phyloP scores from a whole-genome alignment of 2,113 vertebrate species.

The Neolamprologus caudopunctatus region DNA sequence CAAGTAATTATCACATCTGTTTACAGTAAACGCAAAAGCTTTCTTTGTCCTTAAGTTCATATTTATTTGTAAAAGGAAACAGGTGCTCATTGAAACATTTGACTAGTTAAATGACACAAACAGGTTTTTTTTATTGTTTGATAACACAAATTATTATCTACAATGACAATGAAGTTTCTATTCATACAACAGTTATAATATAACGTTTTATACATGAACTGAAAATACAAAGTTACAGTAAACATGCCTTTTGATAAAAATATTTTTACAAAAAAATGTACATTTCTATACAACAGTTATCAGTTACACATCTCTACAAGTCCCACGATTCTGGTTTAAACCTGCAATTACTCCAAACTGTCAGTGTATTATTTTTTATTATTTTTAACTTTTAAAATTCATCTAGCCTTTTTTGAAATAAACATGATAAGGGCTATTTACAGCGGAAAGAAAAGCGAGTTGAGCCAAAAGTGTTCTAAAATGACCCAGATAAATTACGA shows the following conservation, averaged over 20 bases:
- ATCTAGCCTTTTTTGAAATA: slow-evolving; percentile 4
- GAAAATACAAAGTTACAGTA: slow-evolving; percentile 70
- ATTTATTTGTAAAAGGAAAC: slow-evolving; percentile 57
- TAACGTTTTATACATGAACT: slow-evolving; percentile 44
- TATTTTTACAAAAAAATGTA: slow-evolving; percentile 77
- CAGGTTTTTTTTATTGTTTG: slow-evolving; percentile 14
- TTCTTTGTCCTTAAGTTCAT: slow-evolving; percentile 22
- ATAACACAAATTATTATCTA: slow-evolving; percentile 50
- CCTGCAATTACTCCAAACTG: slow-evolving; percentile 34
- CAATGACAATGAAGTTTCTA: slow-evolving; percentile 49
- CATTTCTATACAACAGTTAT: slow-evolving; percentile 72
- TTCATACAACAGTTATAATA: slow-evolving; percentile 61
- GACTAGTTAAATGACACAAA: slow-evolving; percentile 46
- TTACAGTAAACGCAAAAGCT: not conserved
- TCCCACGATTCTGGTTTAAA: slow-evolving; percentile 7
- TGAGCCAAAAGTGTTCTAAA: slow-evolving; percentile 7
- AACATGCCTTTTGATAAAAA: slow-evolving; percentile 77
- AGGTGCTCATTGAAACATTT: slow-evolving; percentile 24
- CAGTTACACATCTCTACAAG: slow-evolving; percentile 32
- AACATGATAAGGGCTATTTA: slow-evolving; percentile 28
- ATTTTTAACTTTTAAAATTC: not conserved
- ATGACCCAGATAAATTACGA: slow-evolving; percentile 33
- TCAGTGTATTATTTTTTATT: not conserved
- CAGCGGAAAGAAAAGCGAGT: not conserved
- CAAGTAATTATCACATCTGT: not conserved